A percentile compares a stretch with the other conserved stretches of the same genome.
These are phyloP conservation scores for Phallusia fumigata DNA, from an alignment of 23 tunicate genomes.

Conservation along the genomic window DNA sequence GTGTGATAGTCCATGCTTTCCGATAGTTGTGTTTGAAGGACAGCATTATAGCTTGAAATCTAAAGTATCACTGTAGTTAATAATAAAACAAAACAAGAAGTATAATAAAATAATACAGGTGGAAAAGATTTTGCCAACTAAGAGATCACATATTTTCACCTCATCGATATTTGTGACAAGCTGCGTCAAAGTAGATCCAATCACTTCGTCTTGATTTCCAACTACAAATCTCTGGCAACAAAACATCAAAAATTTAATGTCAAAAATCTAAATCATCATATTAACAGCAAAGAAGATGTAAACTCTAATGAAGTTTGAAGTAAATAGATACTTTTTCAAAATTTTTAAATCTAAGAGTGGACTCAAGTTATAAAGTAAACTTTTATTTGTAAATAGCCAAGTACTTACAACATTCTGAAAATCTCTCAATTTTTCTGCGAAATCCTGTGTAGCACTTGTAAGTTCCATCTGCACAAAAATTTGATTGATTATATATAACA, in stretches of 20 bases:
- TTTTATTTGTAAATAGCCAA: too few relatives aligned
- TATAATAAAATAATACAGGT: background rate
- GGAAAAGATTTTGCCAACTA: background rate
- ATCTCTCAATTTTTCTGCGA: conserved; percentile 46
- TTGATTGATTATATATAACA: too few relatives aligned
- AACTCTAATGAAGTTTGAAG: too few relatives aligned
- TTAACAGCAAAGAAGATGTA: too few relatives aligned
- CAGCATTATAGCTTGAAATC: conserved; percentile 62
- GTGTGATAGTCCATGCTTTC: conserved; percentile 69
- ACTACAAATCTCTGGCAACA: conserved; percentile 25
- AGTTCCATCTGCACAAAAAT: conserved; percentile 32
- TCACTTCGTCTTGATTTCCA: conserved; percentile 43
- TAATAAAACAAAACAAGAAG: background rate
- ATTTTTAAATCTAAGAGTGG: too few relatives aligned
- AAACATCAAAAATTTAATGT: background rate
- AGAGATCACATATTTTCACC: background rate
- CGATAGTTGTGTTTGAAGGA: conserved; percentile 59
- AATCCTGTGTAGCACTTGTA: conserved; percentile 54
- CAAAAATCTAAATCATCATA: too few relatives aligned
- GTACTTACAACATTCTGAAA: conserved; percentile 26
- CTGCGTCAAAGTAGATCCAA: conserved; percentile 44
- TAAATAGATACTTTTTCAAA: too few relatives aligned
- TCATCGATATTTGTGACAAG: conserved; percentile 52
- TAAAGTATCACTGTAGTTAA: background rate
- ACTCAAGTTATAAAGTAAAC: too few relatives aligned